Evolutionary conservation across 2,113 vertebrate species (phyloP).

Genomic region (Tragulus kanchil): DNA sequence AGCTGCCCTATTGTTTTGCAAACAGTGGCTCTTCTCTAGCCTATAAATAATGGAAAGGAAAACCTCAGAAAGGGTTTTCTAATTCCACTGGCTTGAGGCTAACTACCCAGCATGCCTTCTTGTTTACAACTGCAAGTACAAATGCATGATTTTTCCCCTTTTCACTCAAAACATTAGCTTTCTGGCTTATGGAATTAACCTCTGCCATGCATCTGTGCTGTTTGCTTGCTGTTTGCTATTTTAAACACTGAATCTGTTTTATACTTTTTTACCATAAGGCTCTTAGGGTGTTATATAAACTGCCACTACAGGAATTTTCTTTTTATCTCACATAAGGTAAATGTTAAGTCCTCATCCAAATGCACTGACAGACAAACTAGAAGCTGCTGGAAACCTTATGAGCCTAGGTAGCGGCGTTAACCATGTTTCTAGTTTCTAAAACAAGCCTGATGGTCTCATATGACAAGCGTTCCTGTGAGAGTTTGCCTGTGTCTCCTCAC

Average conservation of each 20-base stretch:
- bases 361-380: not conserved
- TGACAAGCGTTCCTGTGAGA: not conserved
- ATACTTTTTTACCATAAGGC: conserved; percentile 60
- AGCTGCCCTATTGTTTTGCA: conserved; percentile 75
- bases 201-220: conserved; percentile 26
- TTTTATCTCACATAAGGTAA: conserved; percentile 40
- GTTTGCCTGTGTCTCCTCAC: accelerated
- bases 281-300: conserved; percentile 72
- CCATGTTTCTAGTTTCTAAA: not conserved
- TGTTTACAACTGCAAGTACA: conserved; percentile 84
- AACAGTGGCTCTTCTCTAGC: conserved; percentile 80
- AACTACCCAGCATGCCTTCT: conserved; percentile 81
- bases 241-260: conserved; percentile 64
- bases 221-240: conserved; percentile 60
- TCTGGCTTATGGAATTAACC: conserved; percentile 81
- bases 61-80: conserved; percentile 65
- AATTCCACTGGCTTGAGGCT: conserved; percentile 82
- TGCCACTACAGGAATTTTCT: conserved; percentile 41
- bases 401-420: not conserved
- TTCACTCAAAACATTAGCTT: conserved; percentile 75
- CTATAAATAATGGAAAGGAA: conserved; percentile 84
- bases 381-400: not conserved
- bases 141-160: conserved; percentile 73
- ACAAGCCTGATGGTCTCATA: not conserved
- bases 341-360: not conserved